Conservation (phyloP, 2,797 vertebrate species). For the Nyctalus aviator region DNA sequence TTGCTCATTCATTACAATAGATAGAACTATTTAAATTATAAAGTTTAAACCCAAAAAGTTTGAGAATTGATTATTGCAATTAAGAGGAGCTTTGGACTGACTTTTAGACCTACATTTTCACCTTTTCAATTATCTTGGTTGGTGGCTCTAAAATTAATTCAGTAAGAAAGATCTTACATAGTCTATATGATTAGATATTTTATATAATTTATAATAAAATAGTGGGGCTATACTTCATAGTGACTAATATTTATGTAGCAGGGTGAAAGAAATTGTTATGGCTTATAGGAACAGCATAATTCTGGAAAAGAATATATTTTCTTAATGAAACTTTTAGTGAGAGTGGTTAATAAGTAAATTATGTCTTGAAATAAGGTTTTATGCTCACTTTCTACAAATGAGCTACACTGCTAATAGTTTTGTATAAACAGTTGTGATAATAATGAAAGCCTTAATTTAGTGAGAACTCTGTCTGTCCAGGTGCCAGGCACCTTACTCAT, state of each 20-base stretch:
- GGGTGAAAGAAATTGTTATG: background rate
- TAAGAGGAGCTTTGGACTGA: background rate
- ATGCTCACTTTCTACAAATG: background rate
- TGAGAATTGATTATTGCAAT: background rate
- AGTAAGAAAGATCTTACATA: background rate
- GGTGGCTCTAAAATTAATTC: background rate
- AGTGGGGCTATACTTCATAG: background rate
- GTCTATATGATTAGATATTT: background rate
- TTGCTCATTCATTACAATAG: conserved; percentile 1
- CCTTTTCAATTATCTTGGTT: background rate
- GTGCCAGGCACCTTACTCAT: background rate
- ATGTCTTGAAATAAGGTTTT: background rate
- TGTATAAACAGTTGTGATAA: background rate
- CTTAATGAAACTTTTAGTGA: background rate
- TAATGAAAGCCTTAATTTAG: background rate
- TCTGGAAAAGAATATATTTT: background rate
- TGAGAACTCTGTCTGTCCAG: background rate
- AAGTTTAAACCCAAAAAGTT: background rate
- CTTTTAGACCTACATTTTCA: background rate
- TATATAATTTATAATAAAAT: conserved; percentile 19
- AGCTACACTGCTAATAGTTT: background rate
- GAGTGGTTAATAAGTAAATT: background rate
- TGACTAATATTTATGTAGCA: background rate
- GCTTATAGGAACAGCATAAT: background rate
- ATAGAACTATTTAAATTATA: conserved; percentile 15